Evolutionary conservation across 2,888 invertebrate genomes (phyloP).

Genomic region (Latheticus oryzae): DNA sequence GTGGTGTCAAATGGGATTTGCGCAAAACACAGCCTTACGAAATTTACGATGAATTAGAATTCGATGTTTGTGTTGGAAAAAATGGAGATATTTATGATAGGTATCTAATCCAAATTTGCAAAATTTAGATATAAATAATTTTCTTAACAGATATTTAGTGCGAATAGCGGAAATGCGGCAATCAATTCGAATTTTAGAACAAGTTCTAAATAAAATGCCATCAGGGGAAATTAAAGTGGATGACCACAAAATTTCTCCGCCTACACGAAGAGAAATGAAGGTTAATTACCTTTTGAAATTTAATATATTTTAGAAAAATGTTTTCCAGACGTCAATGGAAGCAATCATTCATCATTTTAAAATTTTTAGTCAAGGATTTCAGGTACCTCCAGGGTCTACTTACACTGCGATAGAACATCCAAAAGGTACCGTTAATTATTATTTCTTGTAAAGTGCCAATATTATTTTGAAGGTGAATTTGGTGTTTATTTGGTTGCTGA

Average conservation of each 20-base stretch:
- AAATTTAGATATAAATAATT: no score
- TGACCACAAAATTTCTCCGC: constrained; percentile 82
- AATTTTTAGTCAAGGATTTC: constrained; percentile 82
- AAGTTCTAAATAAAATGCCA: constrained; percentile 88
- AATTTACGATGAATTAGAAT: constrained; percentile 83
- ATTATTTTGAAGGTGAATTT: constrained; percentile 71
- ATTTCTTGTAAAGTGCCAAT: neutral
- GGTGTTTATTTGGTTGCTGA: constrained; percentile 89
- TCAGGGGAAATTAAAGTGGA: constrained; percentile 81
- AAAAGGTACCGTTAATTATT: constrained; percentile 71
- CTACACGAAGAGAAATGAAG: constrained; percentile 85
- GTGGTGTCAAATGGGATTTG: constrained; percentile 90
- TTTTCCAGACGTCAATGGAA: constrained; percentile 78
- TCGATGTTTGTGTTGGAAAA: constrained; percentile 84
- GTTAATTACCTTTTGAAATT: constrained; percentile 41
- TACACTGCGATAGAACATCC: constrained; percentile 86
- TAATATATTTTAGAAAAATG: constrained; percentile 6
- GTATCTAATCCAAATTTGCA: constrained; percentile 36
- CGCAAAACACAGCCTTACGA: constrained; percentile 87
- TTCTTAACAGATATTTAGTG: constrained; percentile 68
- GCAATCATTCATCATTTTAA: constrained; percentile 92
- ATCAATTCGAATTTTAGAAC: constrained; percentile 80
- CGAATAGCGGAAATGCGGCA: constrained; percentile 81
- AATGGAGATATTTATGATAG: constrained; percentile 86
- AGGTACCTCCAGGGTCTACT: constrained; percentile 85